Base-by-base conservation (phyloP, 1,140 invertebrate genomes). In the Cyphomyrmex costatus region DNA sequence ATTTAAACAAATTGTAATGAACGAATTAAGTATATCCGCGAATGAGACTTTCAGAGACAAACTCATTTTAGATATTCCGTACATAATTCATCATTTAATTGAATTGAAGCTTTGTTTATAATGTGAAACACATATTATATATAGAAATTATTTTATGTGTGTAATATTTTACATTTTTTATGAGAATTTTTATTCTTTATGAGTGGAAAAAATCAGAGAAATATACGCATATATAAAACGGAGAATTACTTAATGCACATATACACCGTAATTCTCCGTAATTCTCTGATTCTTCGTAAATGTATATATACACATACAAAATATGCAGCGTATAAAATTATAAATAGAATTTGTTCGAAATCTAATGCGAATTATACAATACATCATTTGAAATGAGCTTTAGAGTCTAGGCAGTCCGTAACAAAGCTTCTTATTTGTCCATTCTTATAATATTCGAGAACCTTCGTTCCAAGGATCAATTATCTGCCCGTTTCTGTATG, bases 391-490 rank as follows among this genome's bases (percentile, higher is more conserved):
- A 68, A 68, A 12, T 42, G 24, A 2, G 58, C 8, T 66, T 66
- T 16, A 21, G 3, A 24, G 21, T 42, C 56, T 36, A 56, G 12
- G 19, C 3, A 16, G 8, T 24, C 30, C 3, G 8, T 30, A 73
- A 19, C 46, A 27, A 30, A 12, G 36, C 19, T 10, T 46, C 53
- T 74, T 27, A 7, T 46, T 42, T 33, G 30, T 36, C n/a, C 19
- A 49, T 60, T 74, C 27, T 42, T 19, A 36, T 53, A n/a, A 10
- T 53, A 70, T 83, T 42, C 21, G 76, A 16, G 49, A 46, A 79
- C 53, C 21, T 80, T 68, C 30, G 65, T 51, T 73, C 53, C 27
- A 46, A 61, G 36, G 63, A 33, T 49, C 76, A 73, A 71, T 82
- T 86, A 83, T 83, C 78, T 46, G 36, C 3, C 42, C 14, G 10